A percentile compares a stretch with the other conserved stretches of the same genome.
Conservation (phyloP, 2,797 vertebrate species). For the Triplophysa yarkandensis region DNA sequence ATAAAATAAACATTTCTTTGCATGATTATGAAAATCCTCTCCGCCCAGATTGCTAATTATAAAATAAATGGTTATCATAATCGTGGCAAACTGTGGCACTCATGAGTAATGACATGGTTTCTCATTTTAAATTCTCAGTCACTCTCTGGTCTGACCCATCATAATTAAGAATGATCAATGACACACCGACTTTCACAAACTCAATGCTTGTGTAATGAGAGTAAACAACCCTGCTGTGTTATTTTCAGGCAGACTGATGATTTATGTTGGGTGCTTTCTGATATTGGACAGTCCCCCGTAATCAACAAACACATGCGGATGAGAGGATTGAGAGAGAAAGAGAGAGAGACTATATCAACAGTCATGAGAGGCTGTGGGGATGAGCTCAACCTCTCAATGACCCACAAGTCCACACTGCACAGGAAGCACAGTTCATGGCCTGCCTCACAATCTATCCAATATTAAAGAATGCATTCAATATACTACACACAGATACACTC, state of each 20-base stretch:
- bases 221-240: slow-evolving; percentile 35
- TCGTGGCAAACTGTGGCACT: slow-evolving; percentile 18
- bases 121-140: slow-evolving; percentile 29
- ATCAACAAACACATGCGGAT: slow-evolving; percentile 20
- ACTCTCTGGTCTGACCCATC: slow-evolving; percentile 25
- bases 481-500: slow-evolving; percentile 11
- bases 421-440: slow-evolving; percentile 56
- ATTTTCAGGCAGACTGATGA: slow-evolving; percentile 37
- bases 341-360: slow-evolving; percentile 30
- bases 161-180: slow-evolving; percentile 39
- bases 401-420: slow-evolving; percentile 33
- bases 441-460: slow-evolving; percentile 45
- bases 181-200: slow-evolving; percentile 33
- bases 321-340: slow-evolving; percentile 7
- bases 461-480: slow-evolving; percentile 45
- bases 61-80: slow-evolving; percentile 7
- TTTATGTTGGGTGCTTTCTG: slow-evolving; percentile 20
- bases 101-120: slow-evolving; percentile 4
- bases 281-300: slow-evolving; percentile 26
- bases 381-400: slow-evolving; percentile 40
- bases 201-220: slow-evolving; percentile 8
- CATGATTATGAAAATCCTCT: slow-evolving; percentile 14
- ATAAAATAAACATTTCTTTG: slow-evolving; percentile 24
- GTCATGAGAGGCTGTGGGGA: slow-evolving; percentile 49
- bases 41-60: slow-evolving; percentile 17